These are phyloP conservation scores for Osedax frankpressi DNA, from an alignment of 2,888 invertebrate species.

Conservation along the genomic window DNA sequence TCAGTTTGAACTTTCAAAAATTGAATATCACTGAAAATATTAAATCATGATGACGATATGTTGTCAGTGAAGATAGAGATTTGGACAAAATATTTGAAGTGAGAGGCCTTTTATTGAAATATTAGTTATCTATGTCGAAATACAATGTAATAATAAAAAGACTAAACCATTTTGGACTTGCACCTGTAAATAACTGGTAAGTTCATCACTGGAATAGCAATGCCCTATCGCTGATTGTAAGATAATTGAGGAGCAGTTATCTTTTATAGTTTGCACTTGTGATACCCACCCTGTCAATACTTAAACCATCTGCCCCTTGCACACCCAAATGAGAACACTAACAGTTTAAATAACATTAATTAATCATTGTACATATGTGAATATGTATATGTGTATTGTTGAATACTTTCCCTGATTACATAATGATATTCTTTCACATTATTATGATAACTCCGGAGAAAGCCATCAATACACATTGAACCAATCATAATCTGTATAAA, in stretches of 20 bases:
- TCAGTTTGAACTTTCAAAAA: background rate
- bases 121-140: background rate
- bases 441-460: background rate
- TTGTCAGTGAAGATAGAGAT: background rate
- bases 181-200: background rate
- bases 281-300: background rate
- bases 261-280: background rate
- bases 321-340: slow-evolving; percentile 1
- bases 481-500: background rate
- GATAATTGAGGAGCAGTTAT: background rate
- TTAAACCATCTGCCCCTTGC: background rate
- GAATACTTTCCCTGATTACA: background rate
- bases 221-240: background rate
- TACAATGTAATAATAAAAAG: background rate
- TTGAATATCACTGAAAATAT: background rate
- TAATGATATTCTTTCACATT: background rate
- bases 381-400: slow-evolving; percentile 3
- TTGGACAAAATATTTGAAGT: background rate
- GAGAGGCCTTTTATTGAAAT: background rate
- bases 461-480: background rate
- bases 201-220: background rate
- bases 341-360: background rate
- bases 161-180: background rate
- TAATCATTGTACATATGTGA: background rate
- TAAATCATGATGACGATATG: background rate